These are phyloP conservation scores for Dasysyrphus albostriatus DNA, from an alignment of 2,888 invertebrate species.

Conservation along the genomic window DNA sequence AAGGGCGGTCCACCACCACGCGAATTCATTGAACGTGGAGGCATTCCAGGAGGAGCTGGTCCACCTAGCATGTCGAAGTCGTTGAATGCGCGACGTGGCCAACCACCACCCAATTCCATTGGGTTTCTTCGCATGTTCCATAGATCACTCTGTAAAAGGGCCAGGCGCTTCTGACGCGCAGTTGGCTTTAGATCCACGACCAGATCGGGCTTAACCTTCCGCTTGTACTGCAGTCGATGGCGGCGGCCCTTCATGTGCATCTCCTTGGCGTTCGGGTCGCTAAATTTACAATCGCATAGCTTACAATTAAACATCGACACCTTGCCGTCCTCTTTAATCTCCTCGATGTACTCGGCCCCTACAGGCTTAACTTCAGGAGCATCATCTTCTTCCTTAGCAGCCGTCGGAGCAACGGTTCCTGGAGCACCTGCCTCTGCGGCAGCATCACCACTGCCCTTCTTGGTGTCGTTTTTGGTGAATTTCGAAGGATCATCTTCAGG, in stretches of 20 bases:
- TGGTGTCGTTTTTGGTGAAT: conserved; percentile 83
- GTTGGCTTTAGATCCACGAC: conserved; percentile 97
- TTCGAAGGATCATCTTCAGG: conserved; percentile 96
- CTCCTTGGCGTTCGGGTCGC: conserved; percentile 99
- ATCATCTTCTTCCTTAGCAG: conserved; percentile 81
- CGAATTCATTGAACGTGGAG: conserved; percentile 57
- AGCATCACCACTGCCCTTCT: conserved; percentile 36
- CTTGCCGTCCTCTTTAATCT: conserved; percentile 95
- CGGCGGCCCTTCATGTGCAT: conserved; percentile 99
- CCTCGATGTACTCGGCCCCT: conserved; percentile 97
- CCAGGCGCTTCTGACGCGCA: conserved; percentile 91
- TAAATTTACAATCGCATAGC: conserved; percentile 98
- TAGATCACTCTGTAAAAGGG: conserved; percentile 87
- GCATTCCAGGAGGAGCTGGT: conserved; percentile 55
- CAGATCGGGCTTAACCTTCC: conserved; percentile 92
- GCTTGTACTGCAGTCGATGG: conserved; percentile 97
- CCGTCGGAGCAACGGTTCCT: conserved; percentile 4
- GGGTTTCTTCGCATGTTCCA: conserved; percentile 86
- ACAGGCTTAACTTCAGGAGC: conserved; percentile 92
- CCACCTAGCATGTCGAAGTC: conserved; percentile 71
- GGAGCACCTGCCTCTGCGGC: conserved; percentile 3
- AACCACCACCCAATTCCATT: conserved; percentile 58
- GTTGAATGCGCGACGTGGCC: conserved; percentile 79
- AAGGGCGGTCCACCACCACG: conserved; percentile 79
- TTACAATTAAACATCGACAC: conserved; percentile 96